Evolutionary conservation across 1,140 invertebrate genomes (phyloP).

Genomic region (Anthonomus grandis): DNA sequence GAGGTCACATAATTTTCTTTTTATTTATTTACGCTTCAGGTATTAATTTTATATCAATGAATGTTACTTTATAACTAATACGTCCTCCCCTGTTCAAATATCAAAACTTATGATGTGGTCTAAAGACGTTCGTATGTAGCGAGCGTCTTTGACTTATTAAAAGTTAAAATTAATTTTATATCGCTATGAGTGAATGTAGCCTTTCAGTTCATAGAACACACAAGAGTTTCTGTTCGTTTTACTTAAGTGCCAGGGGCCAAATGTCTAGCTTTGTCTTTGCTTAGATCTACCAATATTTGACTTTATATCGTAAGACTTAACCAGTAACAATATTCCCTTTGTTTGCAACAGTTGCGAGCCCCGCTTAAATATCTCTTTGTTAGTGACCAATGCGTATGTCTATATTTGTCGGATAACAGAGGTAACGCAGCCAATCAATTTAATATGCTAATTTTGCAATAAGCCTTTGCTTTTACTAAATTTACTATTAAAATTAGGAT

Average conservation of each 20-base stretch:
- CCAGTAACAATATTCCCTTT: constrained; percentile 22
- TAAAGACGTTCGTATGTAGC: not conserved
- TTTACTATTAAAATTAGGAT: no score
- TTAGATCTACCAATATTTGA: constrained; percentile 29
- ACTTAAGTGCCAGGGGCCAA: constrained; percentile 20
- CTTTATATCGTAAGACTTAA: constrained; percentile 22
- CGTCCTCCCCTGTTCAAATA: no score
- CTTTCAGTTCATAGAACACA: constrained; percentile 16
- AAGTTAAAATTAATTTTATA: constrained; percentile 29
- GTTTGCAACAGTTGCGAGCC: no score
- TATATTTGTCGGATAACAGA: no score
- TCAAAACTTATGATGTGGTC: constrained; percentile 9
- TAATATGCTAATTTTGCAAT: no score
- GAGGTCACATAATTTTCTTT: not conserved
- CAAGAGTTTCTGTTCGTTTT: constrained; percentile 26
- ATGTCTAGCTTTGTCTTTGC: constrained; percentile 23
- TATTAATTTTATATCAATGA: no score
- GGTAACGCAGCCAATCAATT: no score
- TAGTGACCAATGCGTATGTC: no score
- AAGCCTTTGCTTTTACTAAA: no score
- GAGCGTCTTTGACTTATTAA: constrained; percentile 12
- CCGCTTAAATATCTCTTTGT: no score
- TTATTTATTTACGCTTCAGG: not conserved
- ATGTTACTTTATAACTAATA: no score
- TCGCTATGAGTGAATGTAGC: constrained; percentile 16